These are phyloP conservation scores for Australoheros scitulus DNA, from an alignment of 2,113 vertebrate species.

Conservation along the genomic window DNA sequence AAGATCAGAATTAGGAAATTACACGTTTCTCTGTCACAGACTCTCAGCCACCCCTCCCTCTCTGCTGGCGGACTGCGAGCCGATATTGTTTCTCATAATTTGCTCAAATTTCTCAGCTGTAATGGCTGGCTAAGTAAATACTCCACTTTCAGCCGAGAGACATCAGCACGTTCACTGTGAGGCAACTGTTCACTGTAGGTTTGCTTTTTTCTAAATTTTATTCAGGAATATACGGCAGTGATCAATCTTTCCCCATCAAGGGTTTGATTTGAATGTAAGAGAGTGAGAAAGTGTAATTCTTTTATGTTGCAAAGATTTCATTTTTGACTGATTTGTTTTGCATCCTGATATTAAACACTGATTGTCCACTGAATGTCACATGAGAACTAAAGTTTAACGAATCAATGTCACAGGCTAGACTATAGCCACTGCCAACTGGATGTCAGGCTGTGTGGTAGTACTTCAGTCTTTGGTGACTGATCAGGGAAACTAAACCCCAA, in stretches of 20 bases:
- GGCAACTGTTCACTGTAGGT: background rate
- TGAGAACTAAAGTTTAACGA: background rate
- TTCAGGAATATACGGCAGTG: background rate
- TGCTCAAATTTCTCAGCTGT: conserved; percentile 43
- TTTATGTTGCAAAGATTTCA: background rate
- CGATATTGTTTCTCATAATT: conserved; percentile 65
- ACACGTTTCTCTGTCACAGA: conserved; percentile 53
- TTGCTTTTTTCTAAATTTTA: background rate
- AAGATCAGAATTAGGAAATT: conserved; percentile 71
- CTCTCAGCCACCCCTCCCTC: background rate
- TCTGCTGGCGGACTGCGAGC: conserved; percentile 14
- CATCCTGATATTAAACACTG: background rate
- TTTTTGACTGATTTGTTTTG: background rate
- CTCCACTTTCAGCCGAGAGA: conserved; percentile 27
- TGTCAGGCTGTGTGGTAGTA: background rate
- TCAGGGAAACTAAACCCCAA: background rate
- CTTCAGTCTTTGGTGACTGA: background rate
- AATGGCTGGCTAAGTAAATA: conserved; percentile 52
- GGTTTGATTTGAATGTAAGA: background rate
- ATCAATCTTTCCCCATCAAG: background rate
- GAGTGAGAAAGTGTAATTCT: background rate
- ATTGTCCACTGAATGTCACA: background rate
- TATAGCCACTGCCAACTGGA: background rate
- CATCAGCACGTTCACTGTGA: conserved; percentile 6
- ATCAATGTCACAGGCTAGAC: background rate